Evolutionary conservation across 2,797 vertebrate genomes (phyloP).

Genomic region (Botia almorhae): DNA sequence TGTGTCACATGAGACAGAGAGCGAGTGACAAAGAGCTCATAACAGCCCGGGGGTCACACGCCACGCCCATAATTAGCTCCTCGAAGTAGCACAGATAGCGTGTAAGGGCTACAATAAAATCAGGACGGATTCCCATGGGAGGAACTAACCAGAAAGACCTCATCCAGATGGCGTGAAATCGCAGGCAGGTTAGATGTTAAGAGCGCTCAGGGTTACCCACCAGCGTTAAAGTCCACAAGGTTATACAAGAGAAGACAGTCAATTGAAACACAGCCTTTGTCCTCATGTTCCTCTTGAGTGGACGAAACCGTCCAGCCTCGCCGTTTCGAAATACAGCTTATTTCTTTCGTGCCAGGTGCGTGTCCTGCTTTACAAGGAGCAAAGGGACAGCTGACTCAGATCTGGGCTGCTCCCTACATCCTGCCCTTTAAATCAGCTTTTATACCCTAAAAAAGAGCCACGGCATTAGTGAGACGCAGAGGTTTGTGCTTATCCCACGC

Average conservation of each 20-base stretch:
- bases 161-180: slow-evolving; percentile 40
- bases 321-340: slow-evolving; percentile 53
- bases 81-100: slow-evolving; percentile 26
- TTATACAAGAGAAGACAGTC: slow-evolving; percentile 46
- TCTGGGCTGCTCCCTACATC: slow-evolving; percentile 37
- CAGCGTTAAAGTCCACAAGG: slow-evolving; percentile 43
- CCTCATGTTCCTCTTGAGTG: slow-evolving; percentile 44
- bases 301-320: slow-evolving; percentile 48
- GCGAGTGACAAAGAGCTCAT: slow-evolving; percentile 19
- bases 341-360: slow-evolving; percentile 43
- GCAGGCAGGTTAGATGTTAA: slow-evolving; percentile 42
- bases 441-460: slow-evolving; percentile 31
- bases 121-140: neutral
- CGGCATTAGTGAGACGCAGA: slow-evolving; percentile 2
- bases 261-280: slow-evolving; percentile 38
- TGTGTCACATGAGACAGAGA: slow-evolving; percentile 45
- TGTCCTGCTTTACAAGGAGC: slow-evolving; percentile 66
- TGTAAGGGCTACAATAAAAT: slow-evolving; percentile 34
- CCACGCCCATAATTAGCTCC: slow-evolving; percentile 51
- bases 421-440: slow-evolving; percentile 9
- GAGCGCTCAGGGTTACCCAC: slow-evolving; percentile 39
- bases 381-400: slow-evolving; percentile 54
- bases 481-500: slow-evolving; percentile 40
- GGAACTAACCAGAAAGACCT: neutral
- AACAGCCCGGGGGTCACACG: slow-evolving; percentile 20